Conservation (phyloP, 2,888 invertebrate genomes). For the Metacarcinus magister region DNA sequence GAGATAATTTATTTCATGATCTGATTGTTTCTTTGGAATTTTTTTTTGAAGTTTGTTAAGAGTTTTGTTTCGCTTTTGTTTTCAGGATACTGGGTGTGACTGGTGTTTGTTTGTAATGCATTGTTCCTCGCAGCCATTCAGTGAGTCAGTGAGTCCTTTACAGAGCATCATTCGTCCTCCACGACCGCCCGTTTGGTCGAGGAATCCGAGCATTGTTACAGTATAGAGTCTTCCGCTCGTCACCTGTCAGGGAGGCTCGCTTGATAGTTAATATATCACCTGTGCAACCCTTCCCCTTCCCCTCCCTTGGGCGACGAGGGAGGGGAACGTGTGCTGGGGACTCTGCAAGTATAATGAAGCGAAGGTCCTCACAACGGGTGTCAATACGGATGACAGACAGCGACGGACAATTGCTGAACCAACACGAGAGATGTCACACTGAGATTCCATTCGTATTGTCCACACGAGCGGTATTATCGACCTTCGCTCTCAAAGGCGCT, state of each 20-base stretch:
- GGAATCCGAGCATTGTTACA: no score
- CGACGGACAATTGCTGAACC: slow-evolving; percentile 45
- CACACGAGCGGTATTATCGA: slow-evolving; percentile 29
- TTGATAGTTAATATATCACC: neutral
- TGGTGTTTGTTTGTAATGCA: no score
- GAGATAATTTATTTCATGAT: neutral
- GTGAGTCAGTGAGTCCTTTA: no score
- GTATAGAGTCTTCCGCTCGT: neutral
- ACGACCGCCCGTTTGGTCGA: neutral
- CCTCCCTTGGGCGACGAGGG: neutral
- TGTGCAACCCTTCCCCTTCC: neutral
- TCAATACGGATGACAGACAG: slow-evolving; percentile 41
- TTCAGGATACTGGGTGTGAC: no score
- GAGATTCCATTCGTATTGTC: slow-evolving; percentile 35
- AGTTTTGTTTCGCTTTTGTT: neutral
- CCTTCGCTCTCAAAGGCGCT: neutral
- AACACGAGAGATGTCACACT: neutral
- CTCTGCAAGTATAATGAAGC: slow-evolving; percentile 42
- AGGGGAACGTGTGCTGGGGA: neutral
- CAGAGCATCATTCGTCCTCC: neutral
- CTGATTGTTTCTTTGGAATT: neutral
- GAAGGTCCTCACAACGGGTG: slow-evolving; percentile 42
- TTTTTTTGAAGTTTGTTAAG: neutral
- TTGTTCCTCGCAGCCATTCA: no score
- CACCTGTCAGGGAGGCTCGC: neutral